phyloP scores from a whole-genome alignment of 23 tunicate genomes.

The Trididemnum clinides region DNA sequence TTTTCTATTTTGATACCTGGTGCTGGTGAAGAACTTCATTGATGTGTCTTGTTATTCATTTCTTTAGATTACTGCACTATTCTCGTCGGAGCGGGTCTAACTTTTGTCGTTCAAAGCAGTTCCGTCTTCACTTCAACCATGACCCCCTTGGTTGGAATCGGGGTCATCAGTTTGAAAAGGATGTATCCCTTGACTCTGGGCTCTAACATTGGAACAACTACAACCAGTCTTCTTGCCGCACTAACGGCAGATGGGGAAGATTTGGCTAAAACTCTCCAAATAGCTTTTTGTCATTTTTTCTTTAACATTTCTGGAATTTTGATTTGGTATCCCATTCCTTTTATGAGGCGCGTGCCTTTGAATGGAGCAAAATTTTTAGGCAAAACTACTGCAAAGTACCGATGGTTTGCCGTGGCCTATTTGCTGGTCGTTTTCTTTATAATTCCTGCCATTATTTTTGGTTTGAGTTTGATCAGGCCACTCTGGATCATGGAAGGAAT shows the following conservation, averaged over 20 bases:
- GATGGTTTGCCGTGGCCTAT: conserved; percentile 87
- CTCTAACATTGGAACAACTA: conserved; percentile 92
- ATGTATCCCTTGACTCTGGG: conserved; percentile 94
- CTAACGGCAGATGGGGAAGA: conserved; percentile 55
- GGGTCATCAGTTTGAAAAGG: conserved; percentile 90
- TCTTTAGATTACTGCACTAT: conserved; percentile 79
- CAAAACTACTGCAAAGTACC: conserved; percentile 80
- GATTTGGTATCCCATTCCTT: conserved; percentile 85
- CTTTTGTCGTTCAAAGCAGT: conserved; percentile 92
- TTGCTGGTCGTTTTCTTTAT: conserved; percentile 55
- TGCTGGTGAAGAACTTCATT: no score
- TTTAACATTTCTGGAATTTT: conserved; percentile 84
- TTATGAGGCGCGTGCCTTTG: conserved; percentile 70
- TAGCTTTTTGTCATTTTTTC: conserved; percentile 81
- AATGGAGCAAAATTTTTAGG: conserved; percentile 69
- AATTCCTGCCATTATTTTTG: conserved; percentile 59
- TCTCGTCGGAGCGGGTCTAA: conserved; percentile 87
- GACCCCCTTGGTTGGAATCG: conserved; percentile 99
- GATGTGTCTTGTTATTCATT: no score
- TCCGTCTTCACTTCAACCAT: conserved; percentile 92
- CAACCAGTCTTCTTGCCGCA: conserved; percentile 75
- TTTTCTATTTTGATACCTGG: no score
- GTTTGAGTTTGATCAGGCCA: conserved; percentile 47
- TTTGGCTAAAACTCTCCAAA: conserved; percentile 46
- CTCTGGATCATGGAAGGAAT: conserved; percentile 55